phyloP scores from a whole-genome alignment of 2,797 vertebrate species.

The Pangasius sanitwongsei region DNA sequence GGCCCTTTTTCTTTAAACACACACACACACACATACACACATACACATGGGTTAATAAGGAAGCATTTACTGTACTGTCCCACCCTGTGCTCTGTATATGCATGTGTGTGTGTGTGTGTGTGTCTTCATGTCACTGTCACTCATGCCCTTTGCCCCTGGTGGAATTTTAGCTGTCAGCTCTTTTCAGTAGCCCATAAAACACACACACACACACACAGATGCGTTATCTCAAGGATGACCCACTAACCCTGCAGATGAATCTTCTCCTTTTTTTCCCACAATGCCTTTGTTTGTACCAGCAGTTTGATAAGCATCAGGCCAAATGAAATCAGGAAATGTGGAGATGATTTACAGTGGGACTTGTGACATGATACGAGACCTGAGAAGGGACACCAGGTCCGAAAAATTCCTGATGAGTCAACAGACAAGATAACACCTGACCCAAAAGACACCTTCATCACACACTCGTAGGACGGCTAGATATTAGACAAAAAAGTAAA shows the following conservation, averaged over 20 bases:
- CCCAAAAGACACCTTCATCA: neutral
- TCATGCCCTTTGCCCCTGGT: conserved; percentile 33
- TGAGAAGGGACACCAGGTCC: neutral
- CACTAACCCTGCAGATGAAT: conserved; percentile 38
- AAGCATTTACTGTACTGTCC: conserved; percentile 15
- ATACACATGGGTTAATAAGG: neutral
- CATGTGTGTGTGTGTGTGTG: conserved; percentile 27
- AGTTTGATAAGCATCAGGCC: conserved; percentile 50
- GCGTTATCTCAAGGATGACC: conserved; percentile 38
- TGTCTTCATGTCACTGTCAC: conserved; percentile 9
- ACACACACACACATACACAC: neutral
- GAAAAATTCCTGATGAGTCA: conserved; percentile 43
- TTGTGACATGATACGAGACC: conserved; percentile 29
- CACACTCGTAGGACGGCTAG: neutral
- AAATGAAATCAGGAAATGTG: conserved; percentile 30
- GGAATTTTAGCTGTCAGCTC: conserved; percentile 49
- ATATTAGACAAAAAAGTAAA: neutral
- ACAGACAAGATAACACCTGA: conserved; percentile 30
- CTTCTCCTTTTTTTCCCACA: conserved; percentile 21
- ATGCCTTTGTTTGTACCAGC: conserved; percentile 47
- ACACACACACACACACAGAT: conserved; percentile 17
- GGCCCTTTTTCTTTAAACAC: neutral
- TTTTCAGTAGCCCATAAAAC: conserved; percentile 30
- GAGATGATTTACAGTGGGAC: conserved; percentile 48
- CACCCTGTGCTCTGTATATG: neutral